Evolutionary conservation across 2,113 vertebrate genomes (phyloP).

Genomic region (Alouatta palliata): DNA sequence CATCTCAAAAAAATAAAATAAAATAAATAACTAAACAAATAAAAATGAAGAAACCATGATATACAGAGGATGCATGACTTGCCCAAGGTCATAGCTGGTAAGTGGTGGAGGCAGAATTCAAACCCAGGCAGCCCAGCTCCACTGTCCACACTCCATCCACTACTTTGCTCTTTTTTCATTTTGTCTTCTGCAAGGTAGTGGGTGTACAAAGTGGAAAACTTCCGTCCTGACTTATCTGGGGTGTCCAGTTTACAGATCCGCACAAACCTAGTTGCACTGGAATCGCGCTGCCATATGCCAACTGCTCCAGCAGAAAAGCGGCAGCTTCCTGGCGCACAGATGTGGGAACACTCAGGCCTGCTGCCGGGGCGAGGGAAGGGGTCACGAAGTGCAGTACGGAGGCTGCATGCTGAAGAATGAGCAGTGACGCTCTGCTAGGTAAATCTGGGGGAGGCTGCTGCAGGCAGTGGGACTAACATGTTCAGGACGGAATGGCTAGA

Average conservation of each 20-base stretch:
- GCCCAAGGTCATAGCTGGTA: neutral
- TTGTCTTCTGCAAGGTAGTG: neutral
- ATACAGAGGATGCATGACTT: neutral
- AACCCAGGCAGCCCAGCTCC: neutral
- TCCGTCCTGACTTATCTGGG: neutral
- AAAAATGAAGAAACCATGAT: neutral
- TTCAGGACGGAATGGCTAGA: neutral
- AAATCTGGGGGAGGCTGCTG: neutral
- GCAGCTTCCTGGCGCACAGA: too few species aligned
- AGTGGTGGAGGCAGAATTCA: neutral
- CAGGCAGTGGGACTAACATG: neutral
- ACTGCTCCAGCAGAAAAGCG: neutral
- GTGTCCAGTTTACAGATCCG: neutral
- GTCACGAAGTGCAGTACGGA: neutral
- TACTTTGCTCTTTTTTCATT: neutral
- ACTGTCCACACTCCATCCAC: neutral
- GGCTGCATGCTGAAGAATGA: neutral
- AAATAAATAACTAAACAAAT: neutral
- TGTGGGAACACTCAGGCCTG: neutral
- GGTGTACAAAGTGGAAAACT: neutral
- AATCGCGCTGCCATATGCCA: neutral
- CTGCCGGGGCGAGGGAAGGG: neutral
- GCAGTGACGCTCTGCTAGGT: neutral
- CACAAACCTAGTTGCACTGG: neutral
- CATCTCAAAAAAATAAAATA: too few species aligned